Evolutionary conservation across 2,113 vertebrate genomes (phyloP).

Genomic region (Percina caprodes): DNA sequence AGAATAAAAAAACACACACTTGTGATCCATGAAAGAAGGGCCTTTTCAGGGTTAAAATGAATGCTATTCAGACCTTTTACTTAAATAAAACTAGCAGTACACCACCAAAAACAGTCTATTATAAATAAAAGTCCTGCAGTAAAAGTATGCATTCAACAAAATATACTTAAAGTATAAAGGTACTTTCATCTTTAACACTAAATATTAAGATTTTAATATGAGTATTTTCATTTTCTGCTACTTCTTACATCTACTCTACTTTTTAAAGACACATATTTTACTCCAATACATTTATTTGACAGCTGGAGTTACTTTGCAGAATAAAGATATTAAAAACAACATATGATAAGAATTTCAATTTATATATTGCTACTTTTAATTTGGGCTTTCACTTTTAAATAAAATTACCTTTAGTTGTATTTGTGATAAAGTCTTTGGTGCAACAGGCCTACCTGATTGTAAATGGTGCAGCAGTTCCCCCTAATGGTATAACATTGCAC

Average conservation of each 20-base stretch:
- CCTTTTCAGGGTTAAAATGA: not conserved
- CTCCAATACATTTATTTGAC: too few species aligned
- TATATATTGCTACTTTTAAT: not conserved
- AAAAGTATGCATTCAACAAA: not conserved
- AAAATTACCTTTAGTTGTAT: too few species aligned
- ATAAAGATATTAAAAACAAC: too few species aligned
- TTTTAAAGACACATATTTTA: too few species aligned
- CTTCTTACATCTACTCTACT: too few species aligned
- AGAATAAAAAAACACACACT: conserved; percentile 3
- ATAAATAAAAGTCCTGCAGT: not conserved
- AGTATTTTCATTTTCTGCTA: too few species aligned
- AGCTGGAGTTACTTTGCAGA: too few species aligned
- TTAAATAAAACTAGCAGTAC: not conserved
- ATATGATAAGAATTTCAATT: too few species aligned
- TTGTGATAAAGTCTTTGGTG: too few species aligned
- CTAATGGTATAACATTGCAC: conserved; percentile 25
- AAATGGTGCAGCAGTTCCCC: conserved; percentile 32
- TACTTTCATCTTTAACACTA: not conserved
- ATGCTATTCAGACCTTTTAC: not conserved
- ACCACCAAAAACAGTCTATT: not conserved
- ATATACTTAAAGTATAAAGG: too few species aligned
- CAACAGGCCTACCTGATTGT: not conserved
- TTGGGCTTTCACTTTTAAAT: not conserved
- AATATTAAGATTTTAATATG: too few species aligned
- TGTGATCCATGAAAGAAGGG: conserved; percentile 9